A percentile compares a stretch with the other conserved stretches of the same genome.
These are phyloP conservation scores for Coilia nasus DNA, from an alignment of 2,797 vertebrate species.

Conservation along the genomic window DNA sequence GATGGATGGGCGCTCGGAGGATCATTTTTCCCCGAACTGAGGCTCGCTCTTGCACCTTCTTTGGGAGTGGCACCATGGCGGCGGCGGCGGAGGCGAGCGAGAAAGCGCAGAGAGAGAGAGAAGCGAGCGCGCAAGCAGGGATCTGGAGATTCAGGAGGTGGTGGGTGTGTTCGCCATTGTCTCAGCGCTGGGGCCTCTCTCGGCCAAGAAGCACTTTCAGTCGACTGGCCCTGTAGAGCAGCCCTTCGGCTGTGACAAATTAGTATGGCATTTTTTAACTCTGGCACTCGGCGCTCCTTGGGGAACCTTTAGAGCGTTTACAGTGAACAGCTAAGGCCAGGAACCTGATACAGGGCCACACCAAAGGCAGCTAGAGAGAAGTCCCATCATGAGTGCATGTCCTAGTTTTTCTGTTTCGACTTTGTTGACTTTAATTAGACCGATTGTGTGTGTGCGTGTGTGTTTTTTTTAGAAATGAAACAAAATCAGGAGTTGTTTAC, in stretches of 20 bases:
- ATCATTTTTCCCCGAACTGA: neutral
- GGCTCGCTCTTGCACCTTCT: neutral
- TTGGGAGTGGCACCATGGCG: neutral
- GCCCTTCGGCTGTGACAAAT: conserved; percentile 75
- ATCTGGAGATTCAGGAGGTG: conserved; percentile 39
- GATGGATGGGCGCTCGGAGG: neutral
- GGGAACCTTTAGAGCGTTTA: conserved; percentile 68
- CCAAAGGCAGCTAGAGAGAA: conserved; percentile 53
- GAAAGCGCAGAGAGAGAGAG: no score
- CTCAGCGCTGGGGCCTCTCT: conserved; percentile 50
- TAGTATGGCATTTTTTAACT: conserved; percentile 74
- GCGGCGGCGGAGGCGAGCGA: no score
- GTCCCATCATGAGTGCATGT: conserved; percentile 18
- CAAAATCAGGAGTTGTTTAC: conserved; percentile 18
- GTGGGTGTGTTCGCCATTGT: conserved; percentile 74
- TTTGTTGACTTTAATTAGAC: conserved; percentile 26
- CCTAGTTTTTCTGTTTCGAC: neutral
- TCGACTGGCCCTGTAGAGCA: conserved; percentile 66
- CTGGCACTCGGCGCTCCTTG: conserved; percentile 62
- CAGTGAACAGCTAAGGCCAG: conserved; percentile 68
- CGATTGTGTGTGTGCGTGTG: neutral
- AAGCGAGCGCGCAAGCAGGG: neutral
- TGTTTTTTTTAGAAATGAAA: conserved; percentile 1
- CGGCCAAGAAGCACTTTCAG: conserved; percentile 66
- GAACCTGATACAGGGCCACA: conserved; percentile 70